Conservation (phyloP, 2,113 vertebrate genomes). For the Larimichthys crocea region DNA sequence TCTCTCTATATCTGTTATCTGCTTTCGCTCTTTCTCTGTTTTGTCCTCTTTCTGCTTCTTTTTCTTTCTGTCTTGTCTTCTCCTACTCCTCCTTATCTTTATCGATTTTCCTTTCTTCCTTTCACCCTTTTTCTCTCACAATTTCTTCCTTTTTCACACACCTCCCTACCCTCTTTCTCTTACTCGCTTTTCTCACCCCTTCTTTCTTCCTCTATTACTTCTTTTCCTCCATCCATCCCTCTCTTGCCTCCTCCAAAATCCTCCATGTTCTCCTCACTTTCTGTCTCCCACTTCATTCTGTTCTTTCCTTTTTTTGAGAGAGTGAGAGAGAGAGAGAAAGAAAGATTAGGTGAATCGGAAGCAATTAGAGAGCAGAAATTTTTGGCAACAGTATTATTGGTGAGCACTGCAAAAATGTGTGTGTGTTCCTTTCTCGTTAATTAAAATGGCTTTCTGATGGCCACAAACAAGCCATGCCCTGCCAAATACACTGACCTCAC, state of each 20-base stretch:
- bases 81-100: neutral
- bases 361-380: constrained; percentile 55
- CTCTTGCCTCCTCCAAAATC: neutral
- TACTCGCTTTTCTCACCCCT: neutral
- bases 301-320: neutral
- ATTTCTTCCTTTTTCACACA: neutral
- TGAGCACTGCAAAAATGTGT: constrained; percentile 63
- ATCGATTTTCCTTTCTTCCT: neutral
- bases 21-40: constrained; percentile 3
- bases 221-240: neutral
- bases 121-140: neutral
- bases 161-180: neutral
- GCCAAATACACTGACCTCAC: constrained; percentile 48
- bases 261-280: neutral
- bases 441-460: constrained; percentile 73
- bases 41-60: neutral
- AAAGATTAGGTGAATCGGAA: constrained; percentile 43
- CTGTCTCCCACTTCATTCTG: neutral
- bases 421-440: constrained; percentile 56
- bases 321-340: neutral
- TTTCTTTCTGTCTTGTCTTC: neutral
- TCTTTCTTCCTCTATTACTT: neutral
- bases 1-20: constrained; percentile 2
- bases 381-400: constrained; percentile 63
- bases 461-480: constrained; percentile 45